Evolutionary conservation across 2,888 invertebrate species (phyloP).

Genomic region (Diadromus collaris): DNA sequence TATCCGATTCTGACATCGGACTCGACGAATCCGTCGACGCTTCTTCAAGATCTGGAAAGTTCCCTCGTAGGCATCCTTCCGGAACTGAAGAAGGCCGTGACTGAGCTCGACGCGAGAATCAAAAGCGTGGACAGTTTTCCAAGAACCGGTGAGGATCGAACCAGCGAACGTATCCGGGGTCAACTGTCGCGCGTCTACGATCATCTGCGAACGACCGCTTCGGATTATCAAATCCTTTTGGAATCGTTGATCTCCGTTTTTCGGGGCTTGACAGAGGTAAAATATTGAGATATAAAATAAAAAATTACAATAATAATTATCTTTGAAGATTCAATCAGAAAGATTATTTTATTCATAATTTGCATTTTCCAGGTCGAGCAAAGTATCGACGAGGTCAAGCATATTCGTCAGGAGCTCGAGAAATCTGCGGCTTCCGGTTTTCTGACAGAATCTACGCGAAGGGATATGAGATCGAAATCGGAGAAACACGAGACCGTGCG

Average conservation of each 20-base stretch:
- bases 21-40: constrained; percentile 82
- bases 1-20: constrained; percentile 88
- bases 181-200: constrained; percentile 86
- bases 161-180: constrained; percentile 84
- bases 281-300: no score
- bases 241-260: constrained; percentile 88
- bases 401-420: constrained; percentile 63
- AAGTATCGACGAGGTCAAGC: constrained; percentile 79
- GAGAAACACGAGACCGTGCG: constrained; percentile 49
- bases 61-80: constrained; percentile 82
- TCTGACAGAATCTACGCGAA: constrained; percentile 54
- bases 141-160: constrained; percentile 82
- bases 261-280: constrained; percentile 84
- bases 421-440: constrained; percentile 55
- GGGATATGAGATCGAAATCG: constrained; percentile 54
- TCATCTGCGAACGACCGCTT: constrained; percentile 85
- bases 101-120: constrained; percentile 86
- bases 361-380: constrained; percentile 68
- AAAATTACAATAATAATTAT: neutral
- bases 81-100: constrained; percentile 84
- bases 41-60: constrained; percentile 82
- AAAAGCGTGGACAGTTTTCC: constrained; percentile 85
- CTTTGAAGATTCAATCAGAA: neutral
- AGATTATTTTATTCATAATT: neutral
- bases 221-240: constrained; percentile 87